phyloP scores from a whole-genome alignment of 2,797 vertebrate genomes.

The Pristis pectinata region DNA sequence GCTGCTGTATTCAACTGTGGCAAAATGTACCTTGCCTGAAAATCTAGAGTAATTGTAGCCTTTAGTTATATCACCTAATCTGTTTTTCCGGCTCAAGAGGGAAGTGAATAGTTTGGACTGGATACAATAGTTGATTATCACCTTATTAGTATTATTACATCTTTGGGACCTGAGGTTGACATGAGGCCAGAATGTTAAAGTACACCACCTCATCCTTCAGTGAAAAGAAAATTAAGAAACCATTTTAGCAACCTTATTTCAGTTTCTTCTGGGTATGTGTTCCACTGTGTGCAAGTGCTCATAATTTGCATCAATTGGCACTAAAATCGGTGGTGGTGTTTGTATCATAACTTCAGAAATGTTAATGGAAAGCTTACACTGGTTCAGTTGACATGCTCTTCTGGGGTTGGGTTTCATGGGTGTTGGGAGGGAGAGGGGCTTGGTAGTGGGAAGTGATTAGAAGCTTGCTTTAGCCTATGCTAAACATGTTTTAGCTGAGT shows the following conservation, averaged over 20 bases:
- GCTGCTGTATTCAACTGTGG: neutral
- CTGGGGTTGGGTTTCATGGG: neutral
- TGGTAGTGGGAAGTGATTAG: neutral
- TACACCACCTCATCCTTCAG: neutral
- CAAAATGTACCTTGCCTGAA: neutral
- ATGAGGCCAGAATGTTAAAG: neutral
- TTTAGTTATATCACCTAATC: neutral
- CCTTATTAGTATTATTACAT: slow-evolving; percentile 17
- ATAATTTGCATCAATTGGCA: neutral
- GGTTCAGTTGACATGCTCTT: neutral
- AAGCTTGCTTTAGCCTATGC: slow-evolving; percentile 1
- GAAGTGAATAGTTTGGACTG: neutral
- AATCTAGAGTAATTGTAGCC: neutral
- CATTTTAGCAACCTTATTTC: neutral
- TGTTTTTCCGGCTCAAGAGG: neutral
- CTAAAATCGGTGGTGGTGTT: neutral
- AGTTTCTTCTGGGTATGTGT: neutral
- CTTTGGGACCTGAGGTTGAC: neutral
- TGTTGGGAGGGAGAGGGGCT: neutral
- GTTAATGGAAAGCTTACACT: neutral
- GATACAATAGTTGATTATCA: neutral
- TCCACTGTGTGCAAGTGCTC: neutral
- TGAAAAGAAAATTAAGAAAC: neutral
- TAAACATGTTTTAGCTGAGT: neutral
- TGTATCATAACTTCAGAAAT: neutral